Evolutionary conservation across 2,888 invertebrate species (phyloP).

Genomic region (Xanthia icteritia): DNA sequence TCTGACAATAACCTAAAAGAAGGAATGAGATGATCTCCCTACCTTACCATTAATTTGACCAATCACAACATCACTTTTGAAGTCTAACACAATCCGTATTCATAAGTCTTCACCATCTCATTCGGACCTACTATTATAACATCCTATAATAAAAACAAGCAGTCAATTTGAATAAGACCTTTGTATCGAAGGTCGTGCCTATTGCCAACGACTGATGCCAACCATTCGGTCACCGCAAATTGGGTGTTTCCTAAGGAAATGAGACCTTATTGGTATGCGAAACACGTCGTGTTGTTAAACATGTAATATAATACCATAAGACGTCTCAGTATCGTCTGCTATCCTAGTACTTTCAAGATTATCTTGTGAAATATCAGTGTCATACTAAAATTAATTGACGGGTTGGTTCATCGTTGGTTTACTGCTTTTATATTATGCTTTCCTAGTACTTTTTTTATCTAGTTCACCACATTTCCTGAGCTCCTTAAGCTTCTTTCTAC

Average conservation of each 20-base stretch:
- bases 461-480: too few species aligned
- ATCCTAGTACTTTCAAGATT: conserved; percentile 32
- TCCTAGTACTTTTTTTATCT: conserved; percentile 30
- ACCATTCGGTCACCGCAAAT: conserved; percentile 40
- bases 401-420: neutral
- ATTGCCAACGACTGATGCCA: conserved; percentile 50
- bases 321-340: conserved; percentile 11
- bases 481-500: too few species aligned
- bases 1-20: neutral
- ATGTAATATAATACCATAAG: neutral
- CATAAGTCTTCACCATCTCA: too few species aligned
- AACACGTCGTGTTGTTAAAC: neutral
- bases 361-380: conserved; percentile 1
- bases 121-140: neutral
- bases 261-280: conserved; percentile 38
- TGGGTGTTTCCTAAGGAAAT: conserved; percentile 44
- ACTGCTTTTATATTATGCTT: neutral
- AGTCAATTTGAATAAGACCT: conserved; percentile 47
- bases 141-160: conserved; percentile 26
- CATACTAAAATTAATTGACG: neutral
- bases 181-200: conserved; percentile 31
- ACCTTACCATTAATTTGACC: too few species aligned
- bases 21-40: neutral
- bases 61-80: neutral
- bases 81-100: neutral